These are phyloP conservation scores for Bos indicus DNA, from an alignment of 2,113 vertebrate genomes.

Conservation along the genomic window DNA sequence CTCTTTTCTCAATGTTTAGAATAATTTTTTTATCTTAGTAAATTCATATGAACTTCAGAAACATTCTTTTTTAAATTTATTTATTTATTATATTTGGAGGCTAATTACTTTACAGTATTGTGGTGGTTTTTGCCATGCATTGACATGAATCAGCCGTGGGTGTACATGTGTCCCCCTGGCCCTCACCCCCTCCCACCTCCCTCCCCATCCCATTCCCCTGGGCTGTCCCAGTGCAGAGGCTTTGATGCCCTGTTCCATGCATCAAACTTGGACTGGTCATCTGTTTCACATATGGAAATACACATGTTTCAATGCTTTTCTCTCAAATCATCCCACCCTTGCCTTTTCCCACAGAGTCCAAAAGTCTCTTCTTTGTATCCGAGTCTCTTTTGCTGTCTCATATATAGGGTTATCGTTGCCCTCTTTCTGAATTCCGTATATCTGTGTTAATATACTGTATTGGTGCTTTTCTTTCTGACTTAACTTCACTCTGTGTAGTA, in stretches of 20 bases:
- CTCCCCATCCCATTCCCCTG: not conserved
- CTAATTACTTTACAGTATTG: not conserved
- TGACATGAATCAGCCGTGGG: not conserved
- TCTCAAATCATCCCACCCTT: not conserved
- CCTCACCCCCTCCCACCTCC: not conserved
- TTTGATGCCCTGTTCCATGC: not conserved
- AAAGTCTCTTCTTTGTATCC: not conserved
- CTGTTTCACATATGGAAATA: not conserved
- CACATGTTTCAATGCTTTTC: not conserved
- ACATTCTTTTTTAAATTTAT: not conserved
- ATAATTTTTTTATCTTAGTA: not conserved
- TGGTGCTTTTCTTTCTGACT: not conserved
- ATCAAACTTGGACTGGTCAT: not conserved
- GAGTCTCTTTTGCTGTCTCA: not conserved
- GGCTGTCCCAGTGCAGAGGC: not conserved
- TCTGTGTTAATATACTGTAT: rapidly evolving
- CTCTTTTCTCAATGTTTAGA: not conserved
- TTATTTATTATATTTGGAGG: not conserved
- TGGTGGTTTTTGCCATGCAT: not conserved
- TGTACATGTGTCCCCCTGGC: not conserved
- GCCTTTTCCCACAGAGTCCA: not conserved
- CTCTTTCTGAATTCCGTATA: not conserved
- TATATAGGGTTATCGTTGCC: not conserved
- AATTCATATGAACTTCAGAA: not conserved
- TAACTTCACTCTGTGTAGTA: not conserved